phyloP scores from a whole-genome alignment of 2,797 vertebrate genomes.

The Parauchenoglanis ngamensis region DNA sequence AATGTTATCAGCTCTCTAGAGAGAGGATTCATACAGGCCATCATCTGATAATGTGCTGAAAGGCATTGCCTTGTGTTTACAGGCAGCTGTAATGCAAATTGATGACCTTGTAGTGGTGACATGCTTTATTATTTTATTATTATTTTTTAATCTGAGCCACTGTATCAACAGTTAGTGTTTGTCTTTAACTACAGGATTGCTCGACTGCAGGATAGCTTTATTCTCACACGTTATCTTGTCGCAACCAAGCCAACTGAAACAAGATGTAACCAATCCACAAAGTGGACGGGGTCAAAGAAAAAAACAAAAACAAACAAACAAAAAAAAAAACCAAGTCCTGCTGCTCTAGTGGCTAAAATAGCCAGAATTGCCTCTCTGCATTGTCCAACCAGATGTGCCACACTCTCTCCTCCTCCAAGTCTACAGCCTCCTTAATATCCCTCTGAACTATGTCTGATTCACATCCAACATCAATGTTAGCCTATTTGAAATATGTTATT shows the following conservation, averaged over 20 bases:
- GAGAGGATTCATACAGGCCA: constrained; percentile 11
- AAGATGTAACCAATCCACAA: constrained; percentile 9
- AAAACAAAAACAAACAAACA: background rate
- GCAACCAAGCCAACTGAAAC: background rate
- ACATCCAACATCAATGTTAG: constrained; percentile 72
- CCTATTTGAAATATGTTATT: constrained; percentile 77
- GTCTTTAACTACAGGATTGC: constrained; percentile 9
- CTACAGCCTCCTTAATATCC: constrained; percentile 59
- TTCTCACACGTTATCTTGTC: constrained; percentile 23
- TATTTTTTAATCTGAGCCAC: background rate
- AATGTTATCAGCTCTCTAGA: constrained; percentile 41
- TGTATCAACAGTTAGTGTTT: constrained; percentile 6
- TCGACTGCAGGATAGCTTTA: constrained; percentile 10
- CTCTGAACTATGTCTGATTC: constrained; percentile 64
- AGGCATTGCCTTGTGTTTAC: constrained; percentile 34
- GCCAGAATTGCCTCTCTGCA: constrained; percentile 17
- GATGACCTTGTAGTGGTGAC: constrained; percentile 16
- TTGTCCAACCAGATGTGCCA: constrained; percentile 22
- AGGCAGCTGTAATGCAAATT: constrained; percentile 25
- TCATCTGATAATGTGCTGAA: constrained; percentile 36
- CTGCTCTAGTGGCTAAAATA: constrained; percentile 31
- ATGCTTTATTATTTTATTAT: constrained; percentile 3
- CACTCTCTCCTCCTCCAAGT: constrained; percentile 11
- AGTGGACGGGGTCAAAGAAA: background rate
- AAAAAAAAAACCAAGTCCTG: background rate